Percentiles rank a stretch among this genome's conserved stretches.
These are phyloP conservation scores for Mormyrus iriodes DNA, from an alignment of 2,113 vertebrate genomes.

Conservation along the genomic window DNA sequence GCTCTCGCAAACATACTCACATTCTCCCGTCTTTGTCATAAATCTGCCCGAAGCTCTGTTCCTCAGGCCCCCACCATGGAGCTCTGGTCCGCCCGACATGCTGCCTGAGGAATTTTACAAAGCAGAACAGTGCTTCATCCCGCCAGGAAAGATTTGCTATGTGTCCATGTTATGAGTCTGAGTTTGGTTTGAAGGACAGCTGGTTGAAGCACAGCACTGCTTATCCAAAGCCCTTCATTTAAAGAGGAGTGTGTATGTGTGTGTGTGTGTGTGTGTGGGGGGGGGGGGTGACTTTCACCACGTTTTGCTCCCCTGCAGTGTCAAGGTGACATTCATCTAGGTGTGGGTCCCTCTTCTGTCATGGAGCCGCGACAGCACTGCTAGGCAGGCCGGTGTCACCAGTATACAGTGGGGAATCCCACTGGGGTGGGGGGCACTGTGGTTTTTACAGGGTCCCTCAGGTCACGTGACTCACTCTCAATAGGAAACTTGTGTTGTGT, in stretches of 20 bases:
- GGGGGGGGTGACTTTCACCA: background rate
- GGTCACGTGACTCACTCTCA: background rate
- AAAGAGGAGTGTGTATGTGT: background rate
- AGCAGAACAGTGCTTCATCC: background rate
- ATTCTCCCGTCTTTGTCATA: slow-evolving; percentile 11
- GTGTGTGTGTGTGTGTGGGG: background rate
- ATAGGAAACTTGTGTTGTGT: background rate
- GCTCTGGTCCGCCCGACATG: background rate
- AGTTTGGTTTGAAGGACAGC: background rate
- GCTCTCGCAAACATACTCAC: slow-evolving; percentile 26
- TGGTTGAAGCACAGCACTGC: background rate
- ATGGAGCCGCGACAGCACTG: too few relatives aligned
- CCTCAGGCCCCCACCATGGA: background rate
- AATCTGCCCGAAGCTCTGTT: slow-evolving; percentile 20
- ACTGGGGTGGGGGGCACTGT: background rate
- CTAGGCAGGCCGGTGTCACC: background rate
- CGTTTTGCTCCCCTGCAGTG: background rate
- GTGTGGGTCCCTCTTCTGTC: background rate
- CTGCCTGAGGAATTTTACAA: background rate
- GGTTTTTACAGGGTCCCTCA: background rate
- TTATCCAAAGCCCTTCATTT: background rate
- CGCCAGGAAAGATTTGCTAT: background rate
- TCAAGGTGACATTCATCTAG: background rate
- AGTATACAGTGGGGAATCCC: background rate
- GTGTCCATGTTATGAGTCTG: background rate